These are phyloP conservation scores for Meandrusa payeni DNA, from an alignment of 2,888 invertebrate species.

Conservation along the genomic window DNA sequence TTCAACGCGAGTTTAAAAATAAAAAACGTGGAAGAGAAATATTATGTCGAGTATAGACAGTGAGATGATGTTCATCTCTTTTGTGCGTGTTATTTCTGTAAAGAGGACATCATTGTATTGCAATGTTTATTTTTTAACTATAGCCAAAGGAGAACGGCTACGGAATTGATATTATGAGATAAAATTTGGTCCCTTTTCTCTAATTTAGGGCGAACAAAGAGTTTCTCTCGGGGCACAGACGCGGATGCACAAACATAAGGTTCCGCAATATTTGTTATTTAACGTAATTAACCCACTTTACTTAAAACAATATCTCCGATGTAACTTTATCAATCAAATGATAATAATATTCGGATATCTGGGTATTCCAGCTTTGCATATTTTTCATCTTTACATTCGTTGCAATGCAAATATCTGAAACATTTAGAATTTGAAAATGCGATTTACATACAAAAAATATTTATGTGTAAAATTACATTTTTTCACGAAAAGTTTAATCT, in stretches of 20 bases:
- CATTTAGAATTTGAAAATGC: too few species aligned
- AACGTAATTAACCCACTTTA: slow-evolving; percentile 72
- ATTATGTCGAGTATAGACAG: not conserved
- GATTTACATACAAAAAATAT: too few species aligned
- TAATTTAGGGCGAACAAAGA: slow-evolving; percentile 68
- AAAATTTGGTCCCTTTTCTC: slow-evolving; percentile 57
- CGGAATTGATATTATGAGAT: slow-evolving; percentile 64
- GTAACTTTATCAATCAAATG: too few species aligned
- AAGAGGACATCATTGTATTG: slow-evolving; percentile 33
- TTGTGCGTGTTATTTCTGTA: slow-evolving; percentile 10
- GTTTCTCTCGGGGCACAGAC: slow-evolving; percentile 64
- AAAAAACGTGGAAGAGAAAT: slow-evolving; percentile 3
- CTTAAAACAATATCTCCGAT: slow-evolving; percentile 29
- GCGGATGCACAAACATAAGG: slow-evolving; percentile 44
- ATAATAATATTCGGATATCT: too few species aligned
- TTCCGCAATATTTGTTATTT: slow-evolving; percentile 76
- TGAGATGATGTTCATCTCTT: not conserved
- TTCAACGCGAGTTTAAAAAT: slow-evolving; percentile 1
- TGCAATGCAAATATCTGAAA: too few species aligned
- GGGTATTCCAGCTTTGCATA: too few species aligned
- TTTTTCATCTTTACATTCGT: too few species aligned
- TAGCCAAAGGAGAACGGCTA: slow-evolving; percentile 28
- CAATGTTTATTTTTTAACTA: slow-evolving; percentile 19
- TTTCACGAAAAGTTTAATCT: too few species aligned
- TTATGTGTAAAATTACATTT: too few species aligned